phyloP scores from a whole-genome alignment of 2,113 vertebrate genomes.

The Otus sunia region DNA sequence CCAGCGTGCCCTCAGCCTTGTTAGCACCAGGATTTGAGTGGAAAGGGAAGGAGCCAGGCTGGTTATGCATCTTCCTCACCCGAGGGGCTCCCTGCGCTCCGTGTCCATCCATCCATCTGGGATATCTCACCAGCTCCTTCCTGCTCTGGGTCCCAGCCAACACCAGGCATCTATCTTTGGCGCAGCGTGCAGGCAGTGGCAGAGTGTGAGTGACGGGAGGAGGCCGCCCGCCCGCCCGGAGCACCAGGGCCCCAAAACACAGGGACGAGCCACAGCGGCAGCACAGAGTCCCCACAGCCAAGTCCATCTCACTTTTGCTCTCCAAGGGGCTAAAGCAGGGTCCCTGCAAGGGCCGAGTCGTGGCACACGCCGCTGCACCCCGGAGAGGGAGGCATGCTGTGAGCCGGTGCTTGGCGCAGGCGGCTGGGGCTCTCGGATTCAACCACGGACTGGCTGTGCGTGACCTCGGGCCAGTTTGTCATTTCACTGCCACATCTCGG shows the following conservation, averaged over 20 bases:
- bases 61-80: neutral
- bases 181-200: neutral
- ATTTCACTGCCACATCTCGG: rapidly evolving
- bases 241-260: neutral
- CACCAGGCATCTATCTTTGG: conserved; percentile 3
- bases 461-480: neutral
- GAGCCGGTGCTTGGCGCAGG: rapidly evolving
- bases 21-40: neutral
- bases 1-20: neutral
- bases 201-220: neutral
- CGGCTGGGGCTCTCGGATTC: neutral
- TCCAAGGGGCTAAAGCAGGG: rapidly evolving
- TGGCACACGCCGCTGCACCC: rapidly evolving
- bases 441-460: rapidly evolving
- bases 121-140: conserved; percentile 31
- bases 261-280: neutral
- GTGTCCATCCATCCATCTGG: neutral
- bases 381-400: rapidly evolving
- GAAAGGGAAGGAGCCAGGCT: neutral
- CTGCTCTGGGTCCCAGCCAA: conserved; percentile 1
- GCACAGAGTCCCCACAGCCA: neutral
- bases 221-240: neutral
- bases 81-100: neutral
- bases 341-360: rapidly evolving
- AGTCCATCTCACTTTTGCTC: neutral